Base-by-base conservation (phyloP, 2,797 vertebrate genomes). In the Acropternis orthonyx region DNA sequence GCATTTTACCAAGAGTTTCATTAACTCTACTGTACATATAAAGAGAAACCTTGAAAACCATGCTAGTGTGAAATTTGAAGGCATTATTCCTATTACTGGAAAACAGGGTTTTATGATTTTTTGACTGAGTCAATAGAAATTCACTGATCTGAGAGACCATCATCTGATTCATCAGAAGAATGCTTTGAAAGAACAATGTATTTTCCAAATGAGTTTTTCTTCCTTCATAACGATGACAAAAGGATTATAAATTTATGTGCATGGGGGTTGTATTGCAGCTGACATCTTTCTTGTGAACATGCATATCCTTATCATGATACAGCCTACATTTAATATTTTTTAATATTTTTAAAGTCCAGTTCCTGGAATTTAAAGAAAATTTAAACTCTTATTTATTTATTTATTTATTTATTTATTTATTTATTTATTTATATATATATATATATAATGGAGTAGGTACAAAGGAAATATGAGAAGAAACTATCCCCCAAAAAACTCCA, bases 251-350 rank as follows among this genome's bases (percentile, higher is more conserved):
- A 76, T 93, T 89, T 79, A n/a, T 3, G 85, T 8, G 46, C 5
- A n/a, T 1, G 0, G 22, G 5, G 66, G 5, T 5, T 63, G 4
- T 26, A 48, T 48, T 68, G 23, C 1, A 37, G 3, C 0, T 65
- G 61, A 78, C 17, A 39, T 0, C 6, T 79, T 56, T 63, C 16
- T 88, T 71, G n/a, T 28, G 19, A 88, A 27, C 6, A 8, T 34
- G 7, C 6, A 52, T 41, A 21, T 44, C 10, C 6, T 59, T 76
- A 41, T 16, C 24, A n/a, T 48, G 16, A 85, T 62, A 59, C 9
- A 37, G 17, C 12, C 14, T 36, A 36, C 17, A 41, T 19, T 18
- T 6, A 58, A 15, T 8, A 6, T 23, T 43, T 44, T 52, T 52
- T 30, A 52, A 30, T 52, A 5, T 52, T 72, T 55, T 48, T 27